These are phyloP conservation scores for Daboia siamensis DNA, from an alignment of 2,113 vertebrate genomes.

Conservation along the genomic window DNA sequence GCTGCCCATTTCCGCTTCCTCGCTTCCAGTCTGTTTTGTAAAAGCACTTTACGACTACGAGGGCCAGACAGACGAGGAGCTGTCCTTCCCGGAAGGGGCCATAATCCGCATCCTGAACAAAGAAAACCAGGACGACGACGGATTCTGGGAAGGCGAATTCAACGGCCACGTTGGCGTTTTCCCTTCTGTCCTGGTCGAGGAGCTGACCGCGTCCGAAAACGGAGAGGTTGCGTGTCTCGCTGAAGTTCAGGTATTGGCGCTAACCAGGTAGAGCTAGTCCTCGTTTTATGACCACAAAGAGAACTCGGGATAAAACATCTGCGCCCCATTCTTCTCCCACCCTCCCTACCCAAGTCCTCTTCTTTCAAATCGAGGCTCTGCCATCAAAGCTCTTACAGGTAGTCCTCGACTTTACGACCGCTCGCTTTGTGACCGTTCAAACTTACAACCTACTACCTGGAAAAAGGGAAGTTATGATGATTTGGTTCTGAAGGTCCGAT, in stretches of 20 bases:
- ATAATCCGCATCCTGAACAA: constrained; percentile 95
- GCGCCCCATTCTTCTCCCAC: too few species aligned
- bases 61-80: constrained; percentile 92
- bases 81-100: constrained; percentile 92
- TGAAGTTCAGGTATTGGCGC: constrained; percentile 71
- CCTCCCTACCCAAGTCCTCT: neutral
- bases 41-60: constrained; percentile 98
- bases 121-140: constrained; percentile 94
- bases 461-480: too few species aligned
- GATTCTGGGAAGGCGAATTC: constrained; percentile 98
- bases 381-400: too few species aligned
- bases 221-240: constrained; percentile 78
- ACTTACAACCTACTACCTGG: too few species aligned
- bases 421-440: too few species aligned
- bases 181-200: constrained; percentile 93
- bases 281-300: too few species aligned
- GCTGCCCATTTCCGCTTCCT: neutral
- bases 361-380: too few species aligned
- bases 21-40: constrained; percentile 82
- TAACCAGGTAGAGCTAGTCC: too few species aligned
- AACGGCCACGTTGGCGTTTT: constrained; percentile 89
- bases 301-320: neutral
- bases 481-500: too few species aligned
- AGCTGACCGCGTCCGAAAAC: constrained; percentile 82
- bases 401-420: too few species aligned